Base-by-base conservation (phyloP, 2,113 vertebrate species). In the Rhinopomastus cyanomelas region DNA sequence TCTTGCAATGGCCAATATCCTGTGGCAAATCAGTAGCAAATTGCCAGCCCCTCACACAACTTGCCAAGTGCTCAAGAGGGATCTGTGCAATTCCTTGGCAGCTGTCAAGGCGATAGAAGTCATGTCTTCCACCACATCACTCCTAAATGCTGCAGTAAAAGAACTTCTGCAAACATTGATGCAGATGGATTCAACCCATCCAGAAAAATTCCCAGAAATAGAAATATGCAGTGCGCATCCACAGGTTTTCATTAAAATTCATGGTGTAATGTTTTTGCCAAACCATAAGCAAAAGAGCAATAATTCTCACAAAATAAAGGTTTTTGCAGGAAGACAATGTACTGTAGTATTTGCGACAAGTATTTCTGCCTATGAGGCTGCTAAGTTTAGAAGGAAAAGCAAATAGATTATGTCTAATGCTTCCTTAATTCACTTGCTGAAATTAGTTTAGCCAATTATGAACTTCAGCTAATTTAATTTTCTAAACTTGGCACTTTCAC, bases 221-320 rank as follows among this genome's bases (percentile, higher is more conserved):
- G 53, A 88, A 91, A 91, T 72, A 78, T 3, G 65, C 17, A 57
- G 21, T 73, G 46, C 94, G 81, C 16, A 57, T 32, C 39, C 30
- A 68, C 21, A 72, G 75, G 16, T 65, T 89, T 69, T 34, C 51
- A 49, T 86, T 86, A 88, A 93, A 90, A 86, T 91, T 88, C 29
- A 94, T 86, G 53, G 78, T 81, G 88, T 59, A 74, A 25, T 87
- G 75, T 91, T 94, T 94, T 89, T 83, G 52, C 49, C 46, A 90
- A 91, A 75, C 83, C 39, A 37, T 57, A 88, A 66, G 11, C 30
- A n/a, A 62, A 57, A 79, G 39, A 84, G 62, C 57, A 88, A 42
- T 79, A 79, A 53, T 67, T 84, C 66, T 84, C 36, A 42, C n/a
- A 65, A 94, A 81, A 72, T 72, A 81, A 0, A 74, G 30, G 57